Evolutionary conservation across 2,888 invertebrate genomes (phyloP).

Genomic region (Drosophila rellima): DNA sequence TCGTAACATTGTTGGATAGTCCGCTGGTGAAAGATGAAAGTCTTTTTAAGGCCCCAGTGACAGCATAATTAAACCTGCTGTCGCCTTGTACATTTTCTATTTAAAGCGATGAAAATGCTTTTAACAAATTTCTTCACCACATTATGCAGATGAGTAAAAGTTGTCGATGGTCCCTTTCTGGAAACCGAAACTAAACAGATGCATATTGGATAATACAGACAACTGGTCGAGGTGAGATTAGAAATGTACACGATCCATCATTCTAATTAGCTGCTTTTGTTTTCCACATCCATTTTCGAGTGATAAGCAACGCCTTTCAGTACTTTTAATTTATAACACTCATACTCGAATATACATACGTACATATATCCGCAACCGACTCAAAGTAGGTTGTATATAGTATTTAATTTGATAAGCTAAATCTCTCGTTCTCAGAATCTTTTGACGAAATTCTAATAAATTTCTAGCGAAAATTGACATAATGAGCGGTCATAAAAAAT

Average conservation of each 20-base stretch:
- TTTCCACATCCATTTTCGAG: not conserved
- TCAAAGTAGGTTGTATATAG: constrained; percentile 16
- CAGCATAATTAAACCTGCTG: constrained; percentile 76
- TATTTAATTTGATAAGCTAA: constrained; percentile 26
- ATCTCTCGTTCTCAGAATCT: constrained; percentile 1
- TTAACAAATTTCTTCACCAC: constrained; percentile 56
- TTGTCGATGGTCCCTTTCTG: constrained; percentile 34
- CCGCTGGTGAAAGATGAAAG: constrained; percentile 75
- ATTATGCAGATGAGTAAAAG: constrained; percentile 76
- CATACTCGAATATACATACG: not conserved
- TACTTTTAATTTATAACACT: constrained; percentile 28
- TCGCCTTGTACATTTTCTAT: constrained; percentile 57
- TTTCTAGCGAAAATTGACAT: constrained; percentile 20
- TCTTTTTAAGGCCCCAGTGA: constrained; percentile 73
- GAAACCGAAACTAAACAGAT: constrained; percentile 25
- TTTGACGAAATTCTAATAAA: constrained; percentile 19
- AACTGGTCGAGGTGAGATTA: constrained; percentile 4
- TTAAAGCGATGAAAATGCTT: constrained; percentile 66
- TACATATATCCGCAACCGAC: constrained; percentile 10
- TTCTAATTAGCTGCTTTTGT: constrained; percentile 40
- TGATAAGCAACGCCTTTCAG: constrained; percentile 23
- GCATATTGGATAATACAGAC: constrained; percentile 1
- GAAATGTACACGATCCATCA: constrained; percentile 33
- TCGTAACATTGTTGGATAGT: constrained; percentile 38
- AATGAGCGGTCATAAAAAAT: constrained; percentile 20